Base-by-base conservation (phyloP, 2,797 vertebrate genomes). In the Hapalemur alaotrensis region DNA sequence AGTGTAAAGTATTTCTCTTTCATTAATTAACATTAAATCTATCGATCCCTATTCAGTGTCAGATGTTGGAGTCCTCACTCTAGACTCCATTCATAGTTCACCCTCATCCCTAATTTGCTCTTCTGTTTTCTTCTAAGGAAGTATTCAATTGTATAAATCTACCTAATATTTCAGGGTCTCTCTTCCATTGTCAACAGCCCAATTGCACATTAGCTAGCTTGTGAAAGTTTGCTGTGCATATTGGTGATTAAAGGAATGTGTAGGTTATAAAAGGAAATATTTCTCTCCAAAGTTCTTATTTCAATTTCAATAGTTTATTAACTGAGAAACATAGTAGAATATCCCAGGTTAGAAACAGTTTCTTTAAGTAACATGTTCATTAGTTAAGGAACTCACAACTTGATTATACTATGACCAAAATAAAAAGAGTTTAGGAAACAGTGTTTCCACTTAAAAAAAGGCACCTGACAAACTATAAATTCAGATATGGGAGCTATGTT, bases 251-350 rank as follows among this genome's bases (percentile, higher is more conserved):
- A 98, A 98, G 96, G 91, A 97, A 97, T 97, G 93, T 97, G 92
- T 89, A 93, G 84, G 78, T 97, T 98, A 97, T 95, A 96, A 98
- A 89, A 93, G 95, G 48, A 93, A 83, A 80, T 89, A 92, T 73
- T 96, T 96, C 94, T 97, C 91, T 92, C 93, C 84, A 97, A 98
- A 98, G 96, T 98, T 98, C 94, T 97, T 96, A 97, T 97, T 98
- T 98, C 91, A 97, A 97, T 95, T 98, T 98, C 97, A 98, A 98
- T 97, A 98, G 93, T 98, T 98, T 98, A 98, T 96, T 97, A 96
- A 98, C 95, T 96, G 79, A 97, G 85, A 98, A 98, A 98, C 97
- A 97, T 96, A 98, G 98, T 97, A 98, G 95, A 96, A 98, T 95
- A 96, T 93, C 94, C 63, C 93, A 91, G 85, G 87, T 98, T 95